These are phyloP conservation scores for Teleogryllus oceanicus DNA, from an alignment of 2,888 invertebrate species.

Conservation along the genomic window DNA sequence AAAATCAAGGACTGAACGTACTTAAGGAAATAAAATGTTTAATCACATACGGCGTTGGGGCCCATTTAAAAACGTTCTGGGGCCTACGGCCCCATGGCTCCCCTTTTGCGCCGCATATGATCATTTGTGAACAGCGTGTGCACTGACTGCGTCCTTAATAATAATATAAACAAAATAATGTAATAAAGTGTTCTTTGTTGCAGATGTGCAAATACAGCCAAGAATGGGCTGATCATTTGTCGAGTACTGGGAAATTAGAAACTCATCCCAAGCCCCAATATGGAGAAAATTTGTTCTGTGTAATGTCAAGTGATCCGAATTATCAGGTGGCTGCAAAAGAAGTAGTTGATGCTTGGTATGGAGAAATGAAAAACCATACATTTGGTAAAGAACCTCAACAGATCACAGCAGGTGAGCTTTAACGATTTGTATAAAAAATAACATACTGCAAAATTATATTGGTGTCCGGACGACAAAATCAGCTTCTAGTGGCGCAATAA, in stretches of 20 bases:
- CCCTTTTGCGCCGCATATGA: too few species aligned
- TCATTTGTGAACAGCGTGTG: too few species aligned
- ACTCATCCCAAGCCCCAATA: slow-evolving; percentile 74
- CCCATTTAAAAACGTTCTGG: too few species aligned
- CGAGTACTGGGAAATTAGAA: slow-evolving; percentile 62
- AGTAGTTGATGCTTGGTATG: slow-evolving; percentile 77
- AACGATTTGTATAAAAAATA: not conserved
- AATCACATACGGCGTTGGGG: too few species aligned
- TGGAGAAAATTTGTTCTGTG: slow-evolving; percentile 79
- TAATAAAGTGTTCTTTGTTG: slow-evolving; percentile 20
- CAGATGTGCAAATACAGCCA: slow-evolving; percentile 47
- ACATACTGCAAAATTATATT: too few species aligned
- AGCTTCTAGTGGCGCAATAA: too few species aligned
- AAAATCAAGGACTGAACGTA: too few species aligned
- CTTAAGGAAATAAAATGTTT: too few species aligned
- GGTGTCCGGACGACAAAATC: too few species aligned
- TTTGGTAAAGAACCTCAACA: slow-evolving; percentile 63
- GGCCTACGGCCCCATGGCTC: too few species aligned
- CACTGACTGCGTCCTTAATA: too few species aligned
- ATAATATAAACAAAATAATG: too few species aligned
- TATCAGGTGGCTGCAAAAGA: slow-evolving; percentile 63
- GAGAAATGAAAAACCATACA: slow-evolving; percentile 65
- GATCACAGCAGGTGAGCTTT: slow-evolving; percentile 53
- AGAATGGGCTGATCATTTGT: slow-evolving; percentile 53
- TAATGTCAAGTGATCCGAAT: slow-evolving; percentile 68